These are phyloP conservation scores for Meloidogyne hapla DNA, from an alignment of 1,140 invertebrate genomes.

Conservation along the genomic window DNA sequence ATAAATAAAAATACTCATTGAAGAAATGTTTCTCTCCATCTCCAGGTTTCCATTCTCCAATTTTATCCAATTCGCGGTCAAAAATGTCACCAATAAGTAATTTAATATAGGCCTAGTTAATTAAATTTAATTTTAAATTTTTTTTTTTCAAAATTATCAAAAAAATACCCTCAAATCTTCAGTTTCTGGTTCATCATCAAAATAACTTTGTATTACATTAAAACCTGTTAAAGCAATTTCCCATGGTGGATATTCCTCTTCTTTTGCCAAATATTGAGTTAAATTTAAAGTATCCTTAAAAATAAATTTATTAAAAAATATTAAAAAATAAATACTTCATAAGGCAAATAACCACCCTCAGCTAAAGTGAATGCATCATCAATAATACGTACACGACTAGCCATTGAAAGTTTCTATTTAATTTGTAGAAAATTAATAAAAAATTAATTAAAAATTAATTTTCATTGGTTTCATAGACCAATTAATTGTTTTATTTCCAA, in stretches of 20 bases:
- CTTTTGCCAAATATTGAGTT: slow-evolving; percentile 47
- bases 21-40: slow-evolving; percentile 48
- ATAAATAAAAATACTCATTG: slow-evolving; percentile 41
- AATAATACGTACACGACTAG: slow-evolving; percentile 51
- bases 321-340: slow-evolving; percentile 30
- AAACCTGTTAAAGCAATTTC: slow-evolving; percentile 48
- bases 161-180: slow-evolving; percentile 34
- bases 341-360: slow-evolving; percentile 50
- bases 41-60: slow-evolving; percentile 15
- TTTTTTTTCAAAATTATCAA: no score
- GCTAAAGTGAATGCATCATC: slow-evolving; percentile 56
- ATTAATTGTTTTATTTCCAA: background rate
- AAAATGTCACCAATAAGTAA: slow-evolving; percentile 33
- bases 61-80: slow-evolving; percentile 21
- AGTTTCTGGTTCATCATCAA: slow-evolving; percentile 54
- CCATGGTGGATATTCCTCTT: slow-evolving; percentile 55
- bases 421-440: background rate
- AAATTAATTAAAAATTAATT: background rate
- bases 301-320: background rate
- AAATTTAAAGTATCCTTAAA: slow-evolving; percentile 44
- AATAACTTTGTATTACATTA: slow-evolving; percentile 48
- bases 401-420: slow-evolving; percentile 38
- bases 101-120: slow-evolving; percentile 43
- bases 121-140: no score
- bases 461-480: background rate